Conservation (phyloP, 2,113 vertebrate species). For the Pygoscelis adeliae region DNA sequence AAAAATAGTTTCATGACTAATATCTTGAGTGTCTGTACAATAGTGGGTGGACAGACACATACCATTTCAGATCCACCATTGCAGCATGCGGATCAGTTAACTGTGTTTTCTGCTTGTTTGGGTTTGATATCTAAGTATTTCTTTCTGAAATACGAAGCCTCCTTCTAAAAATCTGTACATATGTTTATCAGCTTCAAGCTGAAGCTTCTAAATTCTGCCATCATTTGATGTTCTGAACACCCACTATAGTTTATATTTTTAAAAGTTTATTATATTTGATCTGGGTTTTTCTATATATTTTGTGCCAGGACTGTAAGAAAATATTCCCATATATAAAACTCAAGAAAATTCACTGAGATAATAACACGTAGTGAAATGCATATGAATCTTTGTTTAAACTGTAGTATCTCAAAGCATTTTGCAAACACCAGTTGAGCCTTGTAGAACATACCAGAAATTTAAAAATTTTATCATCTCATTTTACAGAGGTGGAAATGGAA, state of each 20-base stretch:
- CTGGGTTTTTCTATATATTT: not conserved
- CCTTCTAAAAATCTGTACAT: conserved; percentile 27
- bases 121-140: conserved; percentile 16
- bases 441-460: not conserved
- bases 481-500: not conserved
- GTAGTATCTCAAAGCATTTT: not conserved
- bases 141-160: not conserved
- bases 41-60: conserved; percentile 58
- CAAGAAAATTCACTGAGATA: not conserved
- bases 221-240: conserved; percentile 14
- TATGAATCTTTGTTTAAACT: not conserved
- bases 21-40: not conserved
- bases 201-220: not conserved
- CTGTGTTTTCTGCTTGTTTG: conserved; percentile 33
- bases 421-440: not conserved
- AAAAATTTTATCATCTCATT: not conserved
- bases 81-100: not conserved
- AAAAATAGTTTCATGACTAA: conserved; percentile 58
- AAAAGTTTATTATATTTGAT: not conserved
- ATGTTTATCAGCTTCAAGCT: conserved; percentile 1
- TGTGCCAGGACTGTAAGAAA: not conserved
- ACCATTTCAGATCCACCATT: conserved; percentile 8
- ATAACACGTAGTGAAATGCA: not conserved
- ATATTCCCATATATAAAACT: not conserved
- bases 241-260: not conserved